Percentiles rank a stretch among this genome's conserved stretches.
phyloP scores from a whole-genome alignment of 2,113 vertebrate species.

The Tyto alba region DNA sequence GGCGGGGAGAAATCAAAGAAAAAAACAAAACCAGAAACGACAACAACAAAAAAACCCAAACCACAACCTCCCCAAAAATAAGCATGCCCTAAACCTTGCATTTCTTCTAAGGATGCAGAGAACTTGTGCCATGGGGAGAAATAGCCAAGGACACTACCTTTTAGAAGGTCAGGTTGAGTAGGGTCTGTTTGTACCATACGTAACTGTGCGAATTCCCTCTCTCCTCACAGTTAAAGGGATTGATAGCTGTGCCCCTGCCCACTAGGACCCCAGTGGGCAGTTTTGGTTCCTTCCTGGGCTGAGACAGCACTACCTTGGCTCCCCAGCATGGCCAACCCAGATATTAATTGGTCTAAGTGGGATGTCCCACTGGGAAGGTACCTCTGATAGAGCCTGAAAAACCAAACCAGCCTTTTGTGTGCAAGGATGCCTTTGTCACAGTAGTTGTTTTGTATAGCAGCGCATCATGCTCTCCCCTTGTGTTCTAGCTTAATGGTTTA shows the following conservation, averaged over 20 bases:
- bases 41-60: too few relatives aligned
- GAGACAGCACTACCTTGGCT: not conserved
- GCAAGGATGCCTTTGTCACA: not conserved
- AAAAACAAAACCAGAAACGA: not conserved
- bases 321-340: not conserved
- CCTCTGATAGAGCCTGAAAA: not conserved
- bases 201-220: not conserved
- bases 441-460: not conserved
- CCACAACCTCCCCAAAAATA: not conserved
- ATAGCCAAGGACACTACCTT: not conserved
- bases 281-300: not conserved
- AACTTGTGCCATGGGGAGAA: not conserved
- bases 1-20: not conserved
- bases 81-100: not conserved
- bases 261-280: not conserved
- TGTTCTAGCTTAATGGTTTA: not conserved
- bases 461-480: not conserved
- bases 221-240: not conserved
- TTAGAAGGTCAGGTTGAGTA: not conserved
- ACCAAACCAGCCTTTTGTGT: not conserved
- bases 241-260: not conserved
- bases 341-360: not conserved
- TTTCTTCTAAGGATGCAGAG: not conserved
- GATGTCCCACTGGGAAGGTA: not conserved
- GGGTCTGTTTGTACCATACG: not conserved